A percentile compares a stretch with the other conserved stretches of the same genome.
Conservation (phyloP, 2,888 invertebrate species). For the Spodoptera littoralis region DNA sequence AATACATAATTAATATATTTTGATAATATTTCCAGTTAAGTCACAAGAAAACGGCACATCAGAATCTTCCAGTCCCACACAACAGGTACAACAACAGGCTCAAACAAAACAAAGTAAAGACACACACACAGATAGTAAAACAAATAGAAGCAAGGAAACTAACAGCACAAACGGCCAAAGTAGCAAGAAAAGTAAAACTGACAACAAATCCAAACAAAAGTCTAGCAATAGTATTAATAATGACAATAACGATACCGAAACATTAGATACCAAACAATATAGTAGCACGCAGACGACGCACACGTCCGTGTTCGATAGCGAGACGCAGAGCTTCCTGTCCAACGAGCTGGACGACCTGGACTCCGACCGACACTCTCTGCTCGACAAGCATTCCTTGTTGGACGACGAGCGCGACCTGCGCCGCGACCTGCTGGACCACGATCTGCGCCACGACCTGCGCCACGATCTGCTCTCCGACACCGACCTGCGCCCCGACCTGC, state of each 20-base stretch:
- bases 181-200: slow-evolving; percentile 79
- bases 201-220: slow-evolving; percentile 87
- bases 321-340: slow-evolving; percentile 75
- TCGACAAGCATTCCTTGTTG: slow-evolving; percentile 83
- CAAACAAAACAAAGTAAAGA: slow-evolving; percentile 85
- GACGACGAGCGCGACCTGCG: slow-evolving; percentile 80
- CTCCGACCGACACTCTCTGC: slow-evolving; percentile 85
- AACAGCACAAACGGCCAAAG: slow-evolving; percentile 83
- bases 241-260: slow-evolving; percentile 75
- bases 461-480: slow-evolving; percentile 60
- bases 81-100: slow-evolving; percentile 77
- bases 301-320: slow-evolving; percentile 79
- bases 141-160: slow-evolving; percentile 79
- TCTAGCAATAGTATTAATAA: slow-evolving; percentile 83
- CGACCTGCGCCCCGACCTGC: slow-evolving; percentile 75
- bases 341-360: slow-evolving; percentile 84
- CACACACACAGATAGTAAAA: slow-evolving; percentile 78
- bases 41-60: slow-evolving; percentile 87
- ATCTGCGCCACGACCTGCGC: slow-evolving; percentile 14
- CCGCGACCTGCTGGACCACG: slow-evolving; percentile 60
- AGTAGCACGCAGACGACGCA: slow-evolving; percentile 56
- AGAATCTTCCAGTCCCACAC: slow-evolving; percentile 86
- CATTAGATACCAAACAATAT: slow-evolving; percentile 54
- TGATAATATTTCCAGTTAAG: slow-evolving; percentile 72
- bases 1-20: neutral